Evolutionary conservation across 2,888 invertebrate genomes (phyloP), one percentile per base, ranked within the genome.

Genomic region (Chrysina gloriosa): DNA sequence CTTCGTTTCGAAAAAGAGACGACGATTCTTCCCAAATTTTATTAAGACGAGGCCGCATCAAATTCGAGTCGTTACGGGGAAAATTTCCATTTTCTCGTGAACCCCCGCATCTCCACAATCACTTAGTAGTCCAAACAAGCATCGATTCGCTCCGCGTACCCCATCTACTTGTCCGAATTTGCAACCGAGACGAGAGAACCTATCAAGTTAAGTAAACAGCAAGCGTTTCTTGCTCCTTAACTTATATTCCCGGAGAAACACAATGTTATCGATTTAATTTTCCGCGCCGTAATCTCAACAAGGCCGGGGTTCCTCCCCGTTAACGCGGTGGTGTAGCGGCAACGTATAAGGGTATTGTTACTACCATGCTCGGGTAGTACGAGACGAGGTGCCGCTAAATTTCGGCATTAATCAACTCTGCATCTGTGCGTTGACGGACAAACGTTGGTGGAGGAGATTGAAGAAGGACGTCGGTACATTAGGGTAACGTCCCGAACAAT

Each of bases 131-230:
- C 23, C 25, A 48, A 48, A 48, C 6, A 48, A 4, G 11, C 48
- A 23, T 9, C n/a, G 23, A 48, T 25, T 11, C 21, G 11, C 11
- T 11, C 7, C 48, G 11, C n/a, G 11, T 3, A 36, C 14, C 36
- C 11, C 5, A 42, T 42, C 42, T 42, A 52, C 50, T 7, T 23
- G 14, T 16, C 23, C 14, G 14, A 52, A 52, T 52, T 52, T 52
- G 50, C 27, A 52, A 52, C 16, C 14, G 16, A 27, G 16, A 11
- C 16, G n/a, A 52, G 16, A 27, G 50, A 52, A 52, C 29, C 50
- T 52, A 52, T 52, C 50, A 52, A 52, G 50, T 52, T 42, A 52
- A 52, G 50, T 29, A 52, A 52, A 52, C 50, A 52, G 29, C 29
- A 9, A 23, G 29, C 50, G 50, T 52, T 52, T 52, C 50, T 31